Conservation (phyloP, 37 sponge, comb jelly and placozoan genomes). For the Cladorhizidae sp. region DNA sequence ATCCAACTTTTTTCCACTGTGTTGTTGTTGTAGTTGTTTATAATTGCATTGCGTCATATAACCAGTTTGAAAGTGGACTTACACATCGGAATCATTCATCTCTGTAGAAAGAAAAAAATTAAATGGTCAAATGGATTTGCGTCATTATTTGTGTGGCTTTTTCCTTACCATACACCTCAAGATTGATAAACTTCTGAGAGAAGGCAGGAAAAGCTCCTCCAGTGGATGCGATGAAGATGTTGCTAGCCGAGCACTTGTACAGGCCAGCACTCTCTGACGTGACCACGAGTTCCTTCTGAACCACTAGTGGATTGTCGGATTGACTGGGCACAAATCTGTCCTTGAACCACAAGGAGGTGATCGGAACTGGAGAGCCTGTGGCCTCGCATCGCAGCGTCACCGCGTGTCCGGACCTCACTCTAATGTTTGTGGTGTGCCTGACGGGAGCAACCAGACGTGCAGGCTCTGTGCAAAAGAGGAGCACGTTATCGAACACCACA, state of each 20-base stretch:
- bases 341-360: background rate
- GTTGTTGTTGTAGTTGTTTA: too few species aligned
- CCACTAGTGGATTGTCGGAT: background rate
- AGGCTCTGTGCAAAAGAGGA: background rate
- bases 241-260: conserved; percentile 2
- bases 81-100: too few species aligned
- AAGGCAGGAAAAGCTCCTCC: background rate
- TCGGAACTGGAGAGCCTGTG: background rate
- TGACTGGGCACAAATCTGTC: too few species aligned
- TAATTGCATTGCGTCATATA: too few species aligned
- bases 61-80: too few species aligned
- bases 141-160: too few species aligned
- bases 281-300: background rate
- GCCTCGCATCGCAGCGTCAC: conserved; percentile 5
- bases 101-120: too few species aligned
- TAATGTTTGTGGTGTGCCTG: background rate
- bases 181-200: background rate
- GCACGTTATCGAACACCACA: too few species aligned
- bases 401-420: background rate
- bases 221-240: background rate
- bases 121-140: too few species aligned
- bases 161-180: background rate
- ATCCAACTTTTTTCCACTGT: too few species aligned
- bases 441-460: background rate
- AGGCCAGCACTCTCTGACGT: background rate